These are phyloP conservation scores for Limanda limanda DNA, from an alignment of 2,113 vertebrate genomes.

Conservation along the genomic window DNA sequence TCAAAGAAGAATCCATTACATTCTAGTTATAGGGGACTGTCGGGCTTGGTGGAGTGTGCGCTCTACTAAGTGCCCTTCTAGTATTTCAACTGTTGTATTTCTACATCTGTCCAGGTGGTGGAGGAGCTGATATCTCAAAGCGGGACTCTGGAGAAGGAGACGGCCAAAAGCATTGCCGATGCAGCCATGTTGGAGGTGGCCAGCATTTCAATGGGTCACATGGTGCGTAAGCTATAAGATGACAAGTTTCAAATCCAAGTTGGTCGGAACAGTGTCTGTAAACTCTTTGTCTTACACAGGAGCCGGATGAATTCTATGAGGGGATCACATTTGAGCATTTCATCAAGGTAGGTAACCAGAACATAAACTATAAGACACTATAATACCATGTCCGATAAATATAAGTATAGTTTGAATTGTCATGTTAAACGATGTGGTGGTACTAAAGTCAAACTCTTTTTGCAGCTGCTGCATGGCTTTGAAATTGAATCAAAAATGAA, in stretches of 20 bases:
- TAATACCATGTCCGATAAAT: neutral
- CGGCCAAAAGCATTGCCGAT: conserved; percentile 90
- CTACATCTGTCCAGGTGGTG: conserved; percentile 85
- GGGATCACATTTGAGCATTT: conserved; percentile 98
- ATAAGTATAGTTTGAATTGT: neutral
- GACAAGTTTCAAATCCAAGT: neutral
- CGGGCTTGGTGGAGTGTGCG: no score
- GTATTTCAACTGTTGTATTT: neutral
- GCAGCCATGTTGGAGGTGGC: conserved; percentile 99
- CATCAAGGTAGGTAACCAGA: conserved; percentile 86
- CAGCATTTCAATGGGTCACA: conserved; percentile 91
- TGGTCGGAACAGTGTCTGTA: neutral
- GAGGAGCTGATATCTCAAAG: conserved; percentile 93
- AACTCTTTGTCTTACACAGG: conserved; percentile 74
- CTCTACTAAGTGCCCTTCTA: neutral
- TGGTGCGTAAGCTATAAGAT: conserved; percentile 80
- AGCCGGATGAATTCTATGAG: conserved; percentile 93
- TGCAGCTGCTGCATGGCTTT: conserved; percentile 92
- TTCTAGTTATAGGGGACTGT: no score
- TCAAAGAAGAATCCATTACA: no score
- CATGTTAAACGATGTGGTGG: neutral
- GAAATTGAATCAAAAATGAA: conserved; percentile 96
- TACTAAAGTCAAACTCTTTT: conserved; percentile 21
- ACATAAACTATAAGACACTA: neutral
- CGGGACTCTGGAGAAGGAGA: conserved; percentile 88